These are phyloP conservation scores for Vesta saturnalis DNA, from an alignment of 2,888 invertebrate genomes.

Conservation along the genomic window DNA sequence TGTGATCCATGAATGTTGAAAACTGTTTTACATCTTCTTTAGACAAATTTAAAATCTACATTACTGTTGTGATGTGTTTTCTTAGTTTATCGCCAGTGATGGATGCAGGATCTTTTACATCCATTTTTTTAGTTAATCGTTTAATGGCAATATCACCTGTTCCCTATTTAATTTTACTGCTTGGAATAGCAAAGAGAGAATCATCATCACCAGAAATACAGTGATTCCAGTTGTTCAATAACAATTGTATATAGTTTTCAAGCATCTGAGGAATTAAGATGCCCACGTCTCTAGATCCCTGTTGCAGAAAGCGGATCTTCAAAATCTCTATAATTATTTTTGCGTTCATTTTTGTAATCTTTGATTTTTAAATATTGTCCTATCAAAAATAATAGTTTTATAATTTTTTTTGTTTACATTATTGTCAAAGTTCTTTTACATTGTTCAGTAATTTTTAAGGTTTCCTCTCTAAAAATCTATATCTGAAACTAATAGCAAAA, in stretches of 20 bases:
- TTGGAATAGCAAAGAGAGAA: slow-evolving; percentile 47
- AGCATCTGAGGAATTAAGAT: no score
- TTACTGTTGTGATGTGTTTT: slow-evolving; percentile 22
- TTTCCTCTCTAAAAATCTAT: slow-evolving; percentile 34
- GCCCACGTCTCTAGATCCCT: slow-evolving; percentile 48
- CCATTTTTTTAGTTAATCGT: slow-evolving; percentile 38
- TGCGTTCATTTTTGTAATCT: slow-evolving; percentile 27
- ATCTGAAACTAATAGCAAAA: slow-evolving; percentile 33
- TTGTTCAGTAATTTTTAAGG: slow-evolving; percentile 18
- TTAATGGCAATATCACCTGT: slow-evolving; percentile 47
- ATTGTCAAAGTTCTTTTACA: slow-evolving; percentile 14
- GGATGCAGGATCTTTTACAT: slow-evolving; percentile 11
- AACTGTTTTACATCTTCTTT: no score
- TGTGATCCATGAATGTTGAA: slow-evolving; percentile 30
- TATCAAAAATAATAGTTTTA: slow-evolving; percentile 36
- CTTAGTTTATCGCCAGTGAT: slow-evolving; percentile 25
- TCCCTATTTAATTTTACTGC: slow-evolving; percentile 46
- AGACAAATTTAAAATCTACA: slow-evolving; percentile 20
- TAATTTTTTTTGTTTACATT: slow-evolving; percentile 19
- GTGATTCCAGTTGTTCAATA: slow-evolving; percentile 44
- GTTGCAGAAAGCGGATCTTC: slow-evolving; percentile 26
- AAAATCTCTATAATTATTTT: slow-evolving; percentile 29
- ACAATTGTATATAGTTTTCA: slow-evolving; percentile 42
- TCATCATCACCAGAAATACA: slow-evolving; percentile 49
- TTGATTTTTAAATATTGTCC: slow-evolving; percentile 40